Percentiles rank a stretch among this genome's conserved stretches.
phyloP scores from a whole-genome alignment of 2,113 vertebrate genomes.

The Zosterops hypoxanthus region DNA sequence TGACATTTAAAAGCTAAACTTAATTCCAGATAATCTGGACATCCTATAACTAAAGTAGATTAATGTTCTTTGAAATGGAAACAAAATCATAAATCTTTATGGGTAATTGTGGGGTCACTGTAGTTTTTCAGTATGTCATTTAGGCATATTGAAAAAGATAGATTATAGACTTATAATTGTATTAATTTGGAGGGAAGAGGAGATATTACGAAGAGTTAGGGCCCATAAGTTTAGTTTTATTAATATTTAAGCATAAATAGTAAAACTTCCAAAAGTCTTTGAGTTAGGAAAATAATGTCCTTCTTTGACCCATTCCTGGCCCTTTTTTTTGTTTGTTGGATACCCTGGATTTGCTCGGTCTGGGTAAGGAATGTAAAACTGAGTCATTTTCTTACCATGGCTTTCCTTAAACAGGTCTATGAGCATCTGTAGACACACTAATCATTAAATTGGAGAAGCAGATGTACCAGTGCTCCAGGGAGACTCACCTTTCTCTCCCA shows the following conservation, averaged over 20 bases:
- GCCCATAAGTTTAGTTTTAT: not conserved
- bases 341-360: not conserved
- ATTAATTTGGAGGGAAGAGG: not conserved
- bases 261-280: not conserved
- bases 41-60: not conserved
- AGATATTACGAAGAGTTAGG: not conserved
- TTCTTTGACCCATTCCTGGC: not conserved
- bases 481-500: not conserved
- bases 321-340: not conserved
- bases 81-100: not conserved
- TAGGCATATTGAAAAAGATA: not conserved
- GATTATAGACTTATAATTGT: not conserved
- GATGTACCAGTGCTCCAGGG: rapidly evolving
- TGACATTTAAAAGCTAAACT: not conserved
- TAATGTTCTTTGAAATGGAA: not conserved
- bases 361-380: not conserved
- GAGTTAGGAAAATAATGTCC: not conserved
- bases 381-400: not conserved
- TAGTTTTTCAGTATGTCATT: not conserved
- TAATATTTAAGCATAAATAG: not conserved
- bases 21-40: not conserved
- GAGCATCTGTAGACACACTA: not conserved
- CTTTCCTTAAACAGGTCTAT: not conserved
- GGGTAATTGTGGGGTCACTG: not conserved
- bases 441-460: not conserved